Conservation (phyloP, 1,140 invertebrate genomes). For the Vollenhovia emeryi region DNA sequence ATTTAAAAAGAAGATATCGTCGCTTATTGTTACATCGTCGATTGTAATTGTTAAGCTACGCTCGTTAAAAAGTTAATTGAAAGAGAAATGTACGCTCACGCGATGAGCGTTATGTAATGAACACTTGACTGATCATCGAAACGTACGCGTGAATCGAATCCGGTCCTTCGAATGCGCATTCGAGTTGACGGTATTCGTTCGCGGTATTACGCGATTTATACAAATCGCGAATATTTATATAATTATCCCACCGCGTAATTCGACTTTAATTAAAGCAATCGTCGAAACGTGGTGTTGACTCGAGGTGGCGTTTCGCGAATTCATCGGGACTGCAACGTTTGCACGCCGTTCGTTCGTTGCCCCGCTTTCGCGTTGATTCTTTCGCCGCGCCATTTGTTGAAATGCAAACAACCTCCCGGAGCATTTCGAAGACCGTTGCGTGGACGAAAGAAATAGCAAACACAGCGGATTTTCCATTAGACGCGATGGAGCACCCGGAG, state of each 20-base stretch:
- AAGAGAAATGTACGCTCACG: background rate
- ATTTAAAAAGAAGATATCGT: background rate
- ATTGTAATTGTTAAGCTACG: background rate
- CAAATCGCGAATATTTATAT: too few species aligned
- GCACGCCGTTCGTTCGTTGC: slow-evolving; percentile 14
- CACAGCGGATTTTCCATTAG: background rate
- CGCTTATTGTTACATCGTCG: background rate
- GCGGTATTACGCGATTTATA: too few species aligned
- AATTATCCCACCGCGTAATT: slow-evolving; percentile 43
- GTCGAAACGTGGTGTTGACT: slow-evolving; percentile 18
- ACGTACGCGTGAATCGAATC: background rate
- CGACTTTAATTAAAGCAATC: slow-evolving; percentile 28
- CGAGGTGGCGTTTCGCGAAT: slow-evolving; percentile 29
- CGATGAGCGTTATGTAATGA: background rate
- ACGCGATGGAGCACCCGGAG: background rate
- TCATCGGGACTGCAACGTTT: slow-evolving; percentile 34
- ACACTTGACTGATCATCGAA: background rate
- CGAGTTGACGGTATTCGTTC: slow-evolving; percentile 6
- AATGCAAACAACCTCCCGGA: slow-evolving; percentile 29
- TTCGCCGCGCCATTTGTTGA: slow-evolving; percentile 20
- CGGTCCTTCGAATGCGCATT: slow-evolving; percentile 8
- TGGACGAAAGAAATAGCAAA: slow-evolving; percentile 5
- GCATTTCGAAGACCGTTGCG: slow-evolving; percentile 17
- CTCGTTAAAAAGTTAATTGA: background rate
- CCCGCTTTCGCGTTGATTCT: slow-evolving; percentile 7